phyloP scores from a whole-genome alignment of 2,797 vertebrate genomes.

The Centroberyx gerrardi region DNA sequence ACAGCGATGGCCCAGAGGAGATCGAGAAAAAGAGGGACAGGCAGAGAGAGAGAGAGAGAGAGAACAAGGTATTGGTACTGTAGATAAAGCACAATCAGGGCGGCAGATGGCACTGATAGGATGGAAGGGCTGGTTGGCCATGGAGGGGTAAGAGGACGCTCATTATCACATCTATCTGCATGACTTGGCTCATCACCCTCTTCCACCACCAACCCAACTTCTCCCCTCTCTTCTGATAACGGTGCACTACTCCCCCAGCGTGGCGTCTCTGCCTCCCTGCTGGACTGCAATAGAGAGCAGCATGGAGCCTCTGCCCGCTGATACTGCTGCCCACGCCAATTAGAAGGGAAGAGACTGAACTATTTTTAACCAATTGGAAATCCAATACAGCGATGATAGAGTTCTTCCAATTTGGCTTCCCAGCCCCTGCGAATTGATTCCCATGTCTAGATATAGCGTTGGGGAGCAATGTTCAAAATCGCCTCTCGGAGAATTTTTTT shows the following conservation, averaged over 20 bases:
- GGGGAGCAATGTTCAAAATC: neutral
- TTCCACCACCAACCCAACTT: conserved; percentile 35
- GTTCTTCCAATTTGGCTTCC: conserved; percentile 5
- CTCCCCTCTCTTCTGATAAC: conserved; percentile 52
- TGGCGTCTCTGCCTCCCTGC: conserved; percentile 17
- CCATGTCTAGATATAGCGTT: neutral
- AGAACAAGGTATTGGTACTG: conserved; percentile 39
- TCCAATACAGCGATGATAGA: neutral
- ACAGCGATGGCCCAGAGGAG: conserved; percentile 46
- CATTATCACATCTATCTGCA: conserved; percentile 78
- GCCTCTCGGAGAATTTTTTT: neutral
- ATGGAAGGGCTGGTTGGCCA: conserved; percentile 12
- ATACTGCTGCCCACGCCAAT: conserved; percentile 19
- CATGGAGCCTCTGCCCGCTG: neutral
- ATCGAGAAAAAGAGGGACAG: conserved; percentile 31
- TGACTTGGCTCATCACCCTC: conserved; percentile 62
- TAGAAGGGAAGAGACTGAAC: conserved; percentile 4
- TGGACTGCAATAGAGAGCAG: conserved; percentile 1
- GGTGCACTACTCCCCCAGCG: conserved; percentile 23
- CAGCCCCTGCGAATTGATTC: conserved; percentile 10
- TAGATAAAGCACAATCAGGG: conserved; percentile 58
- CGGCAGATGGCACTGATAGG: conserved; percentile 74
- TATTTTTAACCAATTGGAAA: conserved; percentile 12
- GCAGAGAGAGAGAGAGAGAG: conserved; percentile 24
- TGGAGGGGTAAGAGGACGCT: conserved; percentile 62